Evolutionary conservation across 1,140 invertebrate species (phyloP), one percentile per base, ranked within the genome.

Genomic region (Monomorium pharaonis): DNA sequence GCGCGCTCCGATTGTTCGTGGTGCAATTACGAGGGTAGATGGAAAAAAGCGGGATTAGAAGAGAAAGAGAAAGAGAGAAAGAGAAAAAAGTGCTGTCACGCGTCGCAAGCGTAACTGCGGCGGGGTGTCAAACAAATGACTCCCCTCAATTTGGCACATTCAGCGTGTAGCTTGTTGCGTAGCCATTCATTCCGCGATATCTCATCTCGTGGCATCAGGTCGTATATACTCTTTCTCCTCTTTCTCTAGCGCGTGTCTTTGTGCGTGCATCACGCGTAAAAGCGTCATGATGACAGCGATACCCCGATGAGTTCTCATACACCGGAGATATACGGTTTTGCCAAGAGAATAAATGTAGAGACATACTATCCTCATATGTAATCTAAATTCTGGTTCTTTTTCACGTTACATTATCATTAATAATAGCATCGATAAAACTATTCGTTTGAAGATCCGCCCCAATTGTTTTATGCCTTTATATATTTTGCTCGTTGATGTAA

Each of bases 121-220:
- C 85, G 30, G 69, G 44, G 75, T 72, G 80, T 90, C 89, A 90
- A 90, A 88, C 78, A 90, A 90, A 90, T 89, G 85, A 89, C 85
- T 76, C 74, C 75, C 84, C 86, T 88, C 90, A 91, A 92, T 92
- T 93, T 92, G 91, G 91, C 92, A 91, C 88, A 92, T 92, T 91
- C 90, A 87, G 65, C 87, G 77, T 75, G 84, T 87, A 90, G 92
- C 92, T 93, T 91, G 91, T 92, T 92, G 92, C 92, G 85, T 92
- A 90, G 81, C 88, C 91, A 91, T 92, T 92, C 89, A 92, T 92
- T 85, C 76, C 42, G 63, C 67, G 62, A 78, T 90, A 80, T 60
- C 80, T 89, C 88, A 87, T 90, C 85, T 81, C 65, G 83, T 69
- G 78, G 33, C 75, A 27, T 75, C 72, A 78, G 63, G 6, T 83